Evolutionary conservation across 2,797 vertebrate genomes (phyloP).

Genomic region (Salarias fasciatus): DNA sequence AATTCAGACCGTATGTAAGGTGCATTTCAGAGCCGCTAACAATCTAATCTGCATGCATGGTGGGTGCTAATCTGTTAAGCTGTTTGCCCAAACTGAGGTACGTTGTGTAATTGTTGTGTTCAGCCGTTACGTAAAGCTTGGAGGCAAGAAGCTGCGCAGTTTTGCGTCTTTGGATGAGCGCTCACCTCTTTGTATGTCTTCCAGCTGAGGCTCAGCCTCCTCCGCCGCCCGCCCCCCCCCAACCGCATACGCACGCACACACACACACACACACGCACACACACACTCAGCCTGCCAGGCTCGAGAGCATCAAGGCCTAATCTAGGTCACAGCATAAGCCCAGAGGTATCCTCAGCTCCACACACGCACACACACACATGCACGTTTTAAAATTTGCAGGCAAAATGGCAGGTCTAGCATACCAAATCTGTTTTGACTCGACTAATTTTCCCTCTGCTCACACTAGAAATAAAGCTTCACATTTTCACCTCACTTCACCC

Average conservation of each 20-base stretch:
- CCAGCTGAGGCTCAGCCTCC: slow-evolving; percentile 44
- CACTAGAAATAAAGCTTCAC: slow-evolving; percentile 12
- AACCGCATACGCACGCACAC: not conserved
- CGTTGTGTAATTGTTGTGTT: slow-evolving; percentile 22
- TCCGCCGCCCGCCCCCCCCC: too few species aligned
- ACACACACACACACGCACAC: slow-evolving; percentile 33
- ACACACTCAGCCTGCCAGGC: slow-evolving; percentile 62
- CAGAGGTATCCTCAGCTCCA: slow-evolving; percentile 67
- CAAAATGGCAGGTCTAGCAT: slow-evolving; percentile 14
- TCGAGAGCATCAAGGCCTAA: slow-evolving; percentile 75
- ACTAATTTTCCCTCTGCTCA: slow-evolving; percentile 12
- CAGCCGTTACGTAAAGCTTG: slow-evolving; percentile 33
- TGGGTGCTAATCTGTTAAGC: slow-evolving; percentile 45
- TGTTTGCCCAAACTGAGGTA: not conserved
- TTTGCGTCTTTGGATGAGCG: slow-evolving; percentile 32
- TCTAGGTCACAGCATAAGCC: slow-evolving; percentile 80
- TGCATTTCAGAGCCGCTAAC: slow-evolving; percentile 18
- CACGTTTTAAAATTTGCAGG: slow-evolving; percentile 27
- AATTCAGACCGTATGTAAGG: slow-evolving; percentile 16
- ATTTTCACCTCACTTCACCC: slow-evolving; percentile 1
- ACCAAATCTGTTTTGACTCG: slow-evolving; percentile 22
- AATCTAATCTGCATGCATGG: slow-evolving; percentile 29
- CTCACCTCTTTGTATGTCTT: slow-evolving; percentile 55
- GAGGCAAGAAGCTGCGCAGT: slow-evolving; percentile 32
- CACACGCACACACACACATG: slow-evolving; percentile 31